Evolutionary conservation across 2,113 vertebrate species (phyloP).

Genomic region (Callopanchax toddi): DNA sequence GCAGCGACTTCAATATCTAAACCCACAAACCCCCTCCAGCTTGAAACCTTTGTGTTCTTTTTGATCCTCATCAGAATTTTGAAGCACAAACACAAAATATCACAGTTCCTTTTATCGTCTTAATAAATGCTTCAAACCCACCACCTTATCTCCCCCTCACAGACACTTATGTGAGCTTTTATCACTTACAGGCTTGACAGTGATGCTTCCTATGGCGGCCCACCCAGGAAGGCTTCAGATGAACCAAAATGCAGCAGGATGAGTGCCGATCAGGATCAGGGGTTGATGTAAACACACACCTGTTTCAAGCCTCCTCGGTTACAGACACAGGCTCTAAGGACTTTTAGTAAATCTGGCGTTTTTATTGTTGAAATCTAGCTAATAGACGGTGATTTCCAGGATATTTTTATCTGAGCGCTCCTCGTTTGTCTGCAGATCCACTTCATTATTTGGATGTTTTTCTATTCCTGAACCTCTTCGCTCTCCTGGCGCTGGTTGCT

Average conservation of each 20-base stretch:
- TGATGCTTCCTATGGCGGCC: conserved; percentile 14
- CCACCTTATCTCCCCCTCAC: conserved; percentile 11
- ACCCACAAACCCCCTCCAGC: background rate
- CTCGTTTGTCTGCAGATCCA: background rate
- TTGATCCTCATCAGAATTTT: conserved; percentile 29
- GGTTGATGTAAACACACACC: background rate
- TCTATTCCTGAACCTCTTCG: background rate
- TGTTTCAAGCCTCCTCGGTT: background rate
- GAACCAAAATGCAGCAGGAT: conserved; percentile 8
- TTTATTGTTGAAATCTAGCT: background rate
- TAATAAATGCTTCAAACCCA: conserved; percentile 14
- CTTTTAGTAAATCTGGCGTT: background rate
- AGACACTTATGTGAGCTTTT: conserved; percentile 9
- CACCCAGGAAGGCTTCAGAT: conserved; percentile 19
- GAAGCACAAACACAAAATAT: background rate
- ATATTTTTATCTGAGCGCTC: background rate
- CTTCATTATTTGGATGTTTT: background rate
- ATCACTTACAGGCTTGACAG: conserved; percentile 10
- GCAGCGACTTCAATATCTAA: background rate
- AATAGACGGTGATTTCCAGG: background rate
- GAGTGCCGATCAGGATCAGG: background rate
- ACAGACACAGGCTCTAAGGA: no score
- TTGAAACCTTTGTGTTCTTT: conserved; percentile 4
- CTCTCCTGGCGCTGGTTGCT: conserved; percentile 5
- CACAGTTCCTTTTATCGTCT: conserved; percentile 18